Base-by-base conservation (phyloP, 1,140 invertebrate species). In the Arion vulgaris region DNA sequence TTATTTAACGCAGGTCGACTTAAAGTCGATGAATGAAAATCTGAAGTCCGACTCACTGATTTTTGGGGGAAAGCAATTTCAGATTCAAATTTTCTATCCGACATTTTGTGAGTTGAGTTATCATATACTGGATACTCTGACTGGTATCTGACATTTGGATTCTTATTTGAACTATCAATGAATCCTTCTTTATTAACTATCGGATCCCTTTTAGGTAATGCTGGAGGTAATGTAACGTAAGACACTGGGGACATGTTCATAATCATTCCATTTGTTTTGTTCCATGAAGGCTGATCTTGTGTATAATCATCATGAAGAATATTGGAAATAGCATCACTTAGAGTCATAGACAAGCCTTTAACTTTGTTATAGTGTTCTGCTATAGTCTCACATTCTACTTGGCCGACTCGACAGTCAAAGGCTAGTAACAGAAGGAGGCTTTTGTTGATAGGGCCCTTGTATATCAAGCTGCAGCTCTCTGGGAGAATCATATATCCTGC, bases 351-450 rank as follows among this genome's bases (percentile, higher is more conserved):
- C 28, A 76, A 13, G 15, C 41, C 72, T 66, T 78, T 85, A 51
- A 85, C 69, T 49, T 83, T 72, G 34, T 80, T 80, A 51, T 85
- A 68, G 36, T 72, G 73, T 11, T 81, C 82, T 28, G 66, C 73
- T 53, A 83, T 83, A 15, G 32, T 72, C 51, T 23, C 49, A 49
- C 82, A 83, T 36, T 39, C 62, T 0, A 72, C 68, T 13, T 74
- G 39, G 11, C 74, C 72, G 41, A 85, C 78, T 49, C 68, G 51
- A 38, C 82, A 83, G 28, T 85, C 84, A 78, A 85, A 85, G 23
- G 81, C 78, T 13, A 85, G 51, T 23, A 57, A 23, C 0, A 85
- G 73, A 17, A 79, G 49, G n/a, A 32, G 11, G 17, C 78, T 69
- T 0, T 36, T 32, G 39, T 83, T 36, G 0, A 69, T 34, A 0